A percentile compares a stretch with the other conserved stretches of the same genome.
These are phyloP conservation scores for Varroa destructor DNA, from an alignment of 1,140 invertebrate genomes.

Conservation along the genomic window DNA sequence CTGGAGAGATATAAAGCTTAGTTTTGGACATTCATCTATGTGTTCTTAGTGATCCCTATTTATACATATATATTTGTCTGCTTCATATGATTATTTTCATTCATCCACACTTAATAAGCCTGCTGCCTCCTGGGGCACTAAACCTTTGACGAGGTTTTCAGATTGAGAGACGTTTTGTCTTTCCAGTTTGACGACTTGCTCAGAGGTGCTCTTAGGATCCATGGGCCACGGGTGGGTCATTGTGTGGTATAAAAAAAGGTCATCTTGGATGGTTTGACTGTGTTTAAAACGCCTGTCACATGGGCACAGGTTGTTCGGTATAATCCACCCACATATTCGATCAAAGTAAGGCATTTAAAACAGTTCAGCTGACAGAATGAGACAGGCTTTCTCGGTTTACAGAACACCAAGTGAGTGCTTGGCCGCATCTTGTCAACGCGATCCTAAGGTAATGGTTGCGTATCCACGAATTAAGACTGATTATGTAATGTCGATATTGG, in stretches of 20 bases:
- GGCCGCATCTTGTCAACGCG: not conserved
- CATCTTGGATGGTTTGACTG: too few species aligned
- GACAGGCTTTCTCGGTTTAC: too few species aligned
- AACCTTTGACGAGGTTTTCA: not conserved
- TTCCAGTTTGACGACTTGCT: not conserved
- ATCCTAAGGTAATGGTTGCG: not conserved
- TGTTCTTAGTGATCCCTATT: too few species aligned
- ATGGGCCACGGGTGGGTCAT: constrained; percentile 22
- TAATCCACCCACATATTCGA: constrained; percentile 14
- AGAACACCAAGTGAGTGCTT: too few species aligned
- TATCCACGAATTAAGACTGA: too few species aligned
- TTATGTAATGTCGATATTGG: not conserved
- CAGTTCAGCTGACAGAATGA: too few species aligned
- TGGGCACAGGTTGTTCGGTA: too few species aligned
- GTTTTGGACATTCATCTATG: too few species aligned
- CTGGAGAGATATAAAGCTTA: too few species aligned
- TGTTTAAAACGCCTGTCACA: too few species aligned
- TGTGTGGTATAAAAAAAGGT: constrained; percentile 5
- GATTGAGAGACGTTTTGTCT: not conserved
- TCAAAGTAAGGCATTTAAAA: constrained; percentile 30
- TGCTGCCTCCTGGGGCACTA: constrained; percentile 9
- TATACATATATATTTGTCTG: too few species aligned
- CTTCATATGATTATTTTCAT: too few species aligned
- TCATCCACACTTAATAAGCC: constrained; percentile 24
- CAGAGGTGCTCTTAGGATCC: constrained; percentile 22